Percentiles rank a stretch among this genome's conserved stretches.
Conservation (phyloP, 2,888 invertebrate species). For the Agrotis segetum region DNA sequence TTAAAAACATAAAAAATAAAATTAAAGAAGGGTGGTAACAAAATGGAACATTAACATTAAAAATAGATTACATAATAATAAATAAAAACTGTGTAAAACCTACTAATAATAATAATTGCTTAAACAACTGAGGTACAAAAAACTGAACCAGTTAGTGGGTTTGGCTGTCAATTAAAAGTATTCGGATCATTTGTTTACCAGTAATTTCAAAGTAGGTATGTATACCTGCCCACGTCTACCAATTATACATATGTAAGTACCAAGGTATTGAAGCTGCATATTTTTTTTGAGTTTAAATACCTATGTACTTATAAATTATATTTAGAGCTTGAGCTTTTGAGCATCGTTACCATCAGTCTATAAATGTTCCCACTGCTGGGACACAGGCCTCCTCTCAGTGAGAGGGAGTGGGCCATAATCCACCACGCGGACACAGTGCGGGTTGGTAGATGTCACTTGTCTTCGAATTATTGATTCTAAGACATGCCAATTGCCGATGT, state of each 20-base stretch:
- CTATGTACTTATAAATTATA: too few relatives aligned
- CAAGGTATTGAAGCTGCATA: neutral
- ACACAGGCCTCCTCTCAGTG: too few relatives aligned
- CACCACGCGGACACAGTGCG: too few relatives aligned
- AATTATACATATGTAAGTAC: neutral
- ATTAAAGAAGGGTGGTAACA: neutral
- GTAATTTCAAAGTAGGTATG: neutral
- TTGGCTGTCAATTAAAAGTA: conserved; percentile 28
- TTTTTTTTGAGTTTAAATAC: too few relatives aligned
- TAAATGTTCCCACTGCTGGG: too few relatives aligned
- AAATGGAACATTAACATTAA: neutral
- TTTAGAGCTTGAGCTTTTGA: too few relatives aligned
- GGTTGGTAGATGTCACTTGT: too few relatives aligned
- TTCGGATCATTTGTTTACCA: conserved; percentile 18
- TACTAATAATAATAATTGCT: conserved; percentile 7
- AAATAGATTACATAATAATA: conserved; percentile 15
- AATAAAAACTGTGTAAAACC: neutral
- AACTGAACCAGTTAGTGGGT: conserved; percentile 7
- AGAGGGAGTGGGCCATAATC: too few relatives aligned
- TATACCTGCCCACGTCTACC: neutral
- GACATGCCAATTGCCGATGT: too few relatives aligned
- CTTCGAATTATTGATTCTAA: too few relatives aligned
- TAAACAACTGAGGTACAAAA: conserved; percentile 17
- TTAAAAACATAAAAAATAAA: conserved; percentile 5
- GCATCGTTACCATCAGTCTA: too few relatives aligned